Evolutionary conservation across 2,888 invertebrate genomes (phyloP), one percentile per base, ranked within the genome.

Genomic region (Lepetodrilus schrolli): DNA sequence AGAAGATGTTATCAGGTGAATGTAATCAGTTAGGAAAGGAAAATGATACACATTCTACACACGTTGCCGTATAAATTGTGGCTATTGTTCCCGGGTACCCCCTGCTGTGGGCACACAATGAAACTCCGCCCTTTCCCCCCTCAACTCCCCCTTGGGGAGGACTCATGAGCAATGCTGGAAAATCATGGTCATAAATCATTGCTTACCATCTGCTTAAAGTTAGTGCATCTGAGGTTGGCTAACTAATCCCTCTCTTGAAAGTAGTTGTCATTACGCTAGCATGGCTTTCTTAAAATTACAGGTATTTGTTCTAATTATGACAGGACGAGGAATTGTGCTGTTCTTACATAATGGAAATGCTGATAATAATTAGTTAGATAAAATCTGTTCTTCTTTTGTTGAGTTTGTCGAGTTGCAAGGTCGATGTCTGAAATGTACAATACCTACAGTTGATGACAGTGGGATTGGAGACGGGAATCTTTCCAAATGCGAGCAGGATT

Each of bases 191-290:
- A 68, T 68, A 68, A 68, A 68, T 68, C 68, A 68, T 68, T 23
- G 21, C 26, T 43, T 68, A 68, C 68, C 68, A 68, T 68, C 68
- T 68, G 68, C 68, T 47, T 23, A 68, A 47, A 68, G 47, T 68
- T 58, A 58, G 17, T 58, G 30, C 30, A 23, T 58, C 30, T 58
- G 26, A 58, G 58, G 26, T 58, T 43, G 26, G 30, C 58, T 26
- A 17, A 13, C 26, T 58, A 58, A 58, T 58, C 58, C 58, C 58
- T n/a, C n/a, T 43, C 43, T 17, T 21, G 17, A 17, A 58, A 58
- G 34, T 58, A 58, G 26, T 58, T 30, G 58, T 58, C 26, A 13
- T 17, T 58, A 10, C 30, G 1, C 30, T 17, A n/a, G 58, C 34
- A 34, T 58, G 34, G 34, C 58, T 58, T 58, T 30, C 58, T 7